Conservation (phyloP, 2,888 invertebrate genomes). For the Drosophila koepferae region DNA sequence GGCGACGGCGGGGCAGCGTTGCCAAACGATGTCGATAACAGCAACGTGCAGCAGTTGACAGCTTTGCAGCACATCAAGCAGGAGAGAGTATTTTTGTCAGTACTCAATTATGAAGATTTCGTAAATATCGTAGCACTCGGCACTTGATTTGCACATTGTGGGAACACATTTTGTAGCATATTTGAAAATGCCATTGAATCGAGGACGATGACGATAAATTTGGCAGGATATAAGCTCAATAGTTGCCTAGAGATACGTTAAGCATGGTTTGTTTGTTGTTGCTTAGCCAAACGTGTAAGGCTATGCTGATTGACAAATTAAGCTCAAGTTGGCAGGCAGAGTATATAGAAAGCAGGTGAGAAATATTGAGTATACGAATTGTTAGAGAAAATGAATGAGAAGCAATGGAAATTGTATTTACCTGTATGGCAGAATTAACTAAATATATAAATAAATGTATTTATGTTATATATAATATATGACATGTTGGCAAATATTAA, state of each 20-base stretch:
- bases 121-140: slow-evolving; percentile 8
- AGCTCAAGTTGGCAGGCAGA: too few relatives aligned
- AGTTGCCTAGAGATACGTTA: slow-evolving; percentile 1
- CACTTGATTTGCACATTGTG: slow-evolving; percentile 38
- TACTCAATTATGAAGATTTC: slow-evolving; percentile 48
- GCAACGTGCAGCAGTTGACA: slow-evolving; percentile 58
- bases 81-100: slow-evolving; percentile 35
- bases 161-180: slow-evolving; percentile 49
- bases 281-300: too few relatives aligned
- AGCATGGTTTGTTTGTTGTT: too few relatives aligned
- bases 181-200: slow-evolving; percentile 29
- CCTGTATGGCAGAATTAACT: too few relatives aligned
- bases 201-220: slow-evolving; percentile 17
- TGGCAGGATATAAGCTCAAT: slow-evolving; percentile 9
- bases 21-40: slow-evolving; percentile 65
- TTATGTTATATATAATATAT: too few relatives aligned
- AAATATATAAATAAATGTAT: too few relatives aligned
- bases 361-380: not conserved
- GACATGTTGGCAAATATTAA: too few relatives aligned
- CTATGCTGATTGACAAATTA: not conserved
- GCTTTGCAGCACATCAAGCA: slow-evolving; percentile 48
- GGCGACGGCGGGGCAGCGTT: not conserved
- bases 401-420: not conserved
- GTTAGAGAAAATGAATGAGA: too few relatives aligned
- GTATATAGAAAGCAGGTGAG: not conserved